Evolutionary conservation across 2,888 invertebrate genomes (phyloP), one percentile per base, ranked within the genome.

Genomic region (Parasteatoda lunata): DNA sequence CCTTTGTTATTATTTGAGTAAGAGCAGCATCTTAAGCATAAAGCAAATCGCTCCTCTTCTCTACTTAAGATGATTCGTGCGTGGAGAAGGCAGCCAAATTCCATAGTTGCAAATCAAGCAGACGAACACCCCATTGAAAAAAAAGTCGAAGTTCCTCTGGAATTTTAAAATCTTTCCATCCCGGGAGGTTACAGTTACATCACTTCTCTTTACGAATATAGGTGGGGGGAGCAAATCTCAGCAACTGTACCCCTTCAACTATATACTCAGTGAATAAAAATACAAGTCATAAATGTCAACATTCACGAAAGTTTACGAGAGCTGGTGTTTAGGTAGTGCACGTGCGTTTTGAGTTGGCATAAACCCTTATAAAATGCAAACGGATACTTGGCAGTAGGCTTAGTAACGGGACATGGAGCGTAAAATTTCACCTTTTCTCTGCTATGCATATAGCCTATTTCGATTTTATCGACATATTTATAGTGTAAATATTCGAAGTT

Each of bases 111-210:
- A 75, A 81, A 80, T 80, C 80, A 72, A 68, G 80, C 45, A 49
- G 48, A 49, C 59, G 9, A 48, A 47, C 70, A 49, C 65, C 48
- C 48, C 48, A 47, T 54, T 51, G 45, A 47, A 59, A 64, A 48
- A 48, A 72, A 9, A 72, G 11, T 54, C 30, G 66, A 77, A 73
- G 80, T 79, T 80, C 49, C 59, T 59, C 66, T 48, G 49, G 80
- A 72, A 80, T 80, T 72, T 80, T 80, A 80, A 79, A 73, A 73
- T 73, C 78, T 54, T 6, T 75, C 59, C 15, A 75, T 81, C 75
- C 69, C 75, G 45, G 5, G 66, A 48, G 81, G 81, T 75, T 75
- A 75, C 75, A 75, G 75, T 75, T 75, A 75, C 75, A 75, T 59
- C 11, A 54, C 52, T 45, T 13, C 54, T 73, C 54, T 52, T 54